Percentiles rank a stretch among this genome's conserved stretches.
Conservation (phyloP, 30 jellyfish, hydroid and myxozoan genomes). For the Mastigias papua region DNA sequence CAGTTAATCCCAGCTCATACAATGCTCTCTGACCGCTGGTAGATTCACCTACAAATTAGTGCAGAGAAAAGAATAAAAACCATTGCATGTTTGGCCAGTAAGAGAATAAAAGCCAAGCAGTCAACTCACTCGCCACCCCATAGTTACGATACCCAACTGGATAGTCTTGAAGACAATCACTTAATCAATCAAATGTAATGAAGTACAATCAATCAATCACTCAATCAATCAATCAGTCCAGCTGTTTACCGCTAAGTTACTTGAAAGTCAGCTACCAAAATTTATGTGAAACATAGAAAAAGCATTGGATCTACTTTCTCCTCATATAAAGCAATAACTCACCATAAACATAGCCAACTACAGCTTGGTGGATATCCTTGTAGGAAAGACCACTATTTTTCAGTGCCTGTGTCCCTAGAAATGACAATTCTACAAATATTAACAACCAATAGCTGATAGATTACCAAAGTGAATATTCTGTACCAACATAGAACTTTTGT, state of each 20-base stretch:
- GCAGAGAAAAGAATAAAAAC: background rate
- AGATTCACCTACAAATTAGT: slow-evolving; percentile 82
- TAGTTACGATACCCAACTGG: too few species aligned
- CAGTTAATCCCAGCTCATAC: slow-evolving; percentile 92
- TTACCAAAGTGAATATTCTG: too few species aligned
- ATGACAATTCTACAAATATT: background rate
- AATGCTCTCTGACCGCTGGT: slow-evolving; percentile 98
- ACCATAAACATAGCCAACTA: slow-evolving; percentile 96
- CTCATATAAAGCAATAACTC: background rate
- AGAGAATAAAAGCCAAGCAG: too few species aligned
- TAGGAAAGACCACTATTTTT: slow-evolving; percentile 79
- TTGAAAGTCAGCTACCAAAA: too few species aligned
- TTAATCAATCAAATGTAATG: background rate
- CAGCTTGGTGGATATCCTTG: slow-evolving; percentile 90
- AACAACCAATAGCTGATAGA: too few species aligned
- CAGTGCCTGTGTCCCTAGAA: slow-evolving; percentile 86
- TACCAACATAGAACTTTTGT: too few species aligned
- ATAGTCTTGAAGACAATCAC: background rate
- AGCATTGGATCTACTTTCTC: background rate
- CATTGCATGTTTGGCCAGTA: too few species aligned
- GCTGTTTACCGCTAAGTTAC: too few species aligned
- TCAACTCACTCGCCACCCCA: background rate
- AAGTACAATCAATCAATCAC: background rate
- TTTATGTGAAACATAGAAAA: too few species aligned
- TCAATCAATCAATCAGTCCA: background rate